A percentile compares a stretch with the other conserved stretches of the same genome.
Evolutionary conservation across 2,888 invertebrate species (phyloP).

Genomic region (Selenia dentaria): DNA sequence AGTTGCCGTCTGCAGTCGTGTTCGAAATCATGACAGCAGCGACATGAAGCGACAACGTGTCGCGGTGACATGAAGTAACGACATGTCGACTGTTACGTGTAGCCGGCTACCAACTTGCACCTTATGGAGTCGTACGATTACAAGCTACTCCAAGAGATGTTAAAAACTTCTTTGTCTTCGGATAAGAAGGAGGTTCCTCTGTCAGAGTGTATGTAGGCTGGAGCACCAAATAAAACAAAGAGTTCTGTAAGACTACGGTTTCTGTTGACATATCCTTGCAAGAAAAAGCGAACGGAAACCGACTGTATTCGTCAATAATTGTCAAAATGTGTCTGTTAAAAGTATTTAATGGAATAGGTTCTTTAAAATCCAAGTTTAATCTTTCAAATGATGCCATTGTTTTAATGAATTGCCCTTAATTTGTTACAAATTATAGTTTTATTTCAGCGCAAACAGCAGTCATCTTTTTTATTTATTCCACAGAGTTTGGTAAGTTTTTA

Average conservation of each 20-base stretch:
- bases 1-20: too few relatives aligned
- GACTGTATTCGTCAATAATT: slow-evolving; percentile 29
- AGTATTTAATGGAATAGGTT: slow-evolving; percentile 6
- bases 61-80: too few relatives aligned
- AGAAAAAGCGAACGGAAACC: slow-evolving; percentile 31
- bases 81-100: too few relatives aligned
- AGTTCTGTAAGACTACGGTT: background rate
- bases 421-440: slow-evolving; percentile 18
- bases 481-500: background rate
- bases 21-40: too few relatives aligned
- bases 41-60: too few relatives aligned
- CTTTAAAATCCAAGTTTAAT: slow-evolving; percentile 9
- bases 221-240: slow-evolving; percentile 1
- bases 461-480: background rate
- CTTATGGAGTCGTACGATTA: too few relatives aligned
- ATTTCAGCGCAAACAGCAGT: slow-evolving; percentile 1
- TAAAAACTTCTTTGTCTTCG: too few relatives aligned
- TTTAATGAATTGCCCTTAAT: background rate
- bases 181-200: background rate
- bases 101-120: too few relatives aligned
- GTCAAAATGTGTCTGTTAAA: slow-evolving; percentile 22
- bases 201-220: slow-evolving; percentile 7
- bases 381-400: slow-evolving; percentile 10
- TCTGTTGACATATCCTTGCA: slow-evolving; percentile 3
- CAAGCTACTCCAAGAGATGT: too few relatives aligned